These are phyloP conservation scores for Fragum sueziense DNA, from an alignment of 2,888 invertebrate species.

Conservation along the genomic window DNA sequence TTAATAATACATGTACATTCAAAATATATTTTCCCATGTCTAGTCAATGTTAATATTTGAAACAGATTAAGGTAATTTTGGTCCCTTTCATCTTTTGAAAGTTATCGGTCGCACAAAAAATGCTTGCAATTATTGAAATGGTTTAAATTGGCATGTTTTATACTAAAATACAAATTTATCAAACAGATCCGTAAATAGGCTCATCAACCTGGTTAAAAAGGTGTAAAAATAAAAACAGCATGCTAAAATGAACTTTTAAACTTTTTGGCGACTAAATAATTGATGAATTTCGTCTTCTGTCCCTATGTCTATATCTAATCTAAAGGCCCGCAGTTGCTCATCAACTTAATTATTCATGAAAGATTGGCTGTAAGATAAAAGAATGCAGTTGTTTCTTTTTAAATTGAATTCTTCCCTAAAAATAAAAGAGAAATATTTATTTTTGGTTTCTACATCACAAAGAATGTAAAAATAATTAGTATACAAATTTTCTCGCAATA, in stretches of 20 bases:
- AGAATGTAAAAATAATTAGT: no score
- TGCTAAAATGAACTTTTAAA: neutral
- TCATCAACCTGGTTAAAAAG: constrained; percentile 2
- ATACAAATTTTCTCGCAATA: no score
- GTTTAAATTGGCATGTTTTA: neutral
- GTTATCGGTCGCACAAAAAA: neutral
- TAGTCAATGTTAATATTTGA: constrained; percentile 8
- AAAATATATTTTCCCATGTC: neutral
- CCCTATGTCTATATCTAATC: neutral
- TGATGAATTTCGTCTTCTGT: constrained; percentile 1
- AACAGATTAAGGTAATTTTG: constrained; percentile 5
- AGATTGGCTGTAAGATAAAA: neutral
- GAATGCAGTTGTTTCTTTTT: no score
- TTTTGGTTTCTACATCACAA: no score
- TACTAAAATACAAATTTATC: constrained; percentile 7
- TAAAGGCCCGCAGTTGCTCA: neutral
- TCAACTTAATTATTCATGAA: neutral
- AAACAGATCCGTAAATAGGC: constrained; percentile 15
- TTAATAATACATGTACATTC: neutral
- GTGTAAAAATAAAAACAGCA: neutral
- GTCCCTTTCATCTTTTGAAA: constrained; percentile 14
- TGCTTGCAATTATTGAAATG: constrained; percentile 3
- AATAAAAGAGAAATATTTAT: no score
- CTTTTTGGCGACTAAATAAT: constrained; percentile 7
- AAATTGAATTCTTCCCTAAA: no score